phyloP scores from a whole-genome alignment of 2,113 vertebrate genomes.

The Ceratotherium simum region DNA sequence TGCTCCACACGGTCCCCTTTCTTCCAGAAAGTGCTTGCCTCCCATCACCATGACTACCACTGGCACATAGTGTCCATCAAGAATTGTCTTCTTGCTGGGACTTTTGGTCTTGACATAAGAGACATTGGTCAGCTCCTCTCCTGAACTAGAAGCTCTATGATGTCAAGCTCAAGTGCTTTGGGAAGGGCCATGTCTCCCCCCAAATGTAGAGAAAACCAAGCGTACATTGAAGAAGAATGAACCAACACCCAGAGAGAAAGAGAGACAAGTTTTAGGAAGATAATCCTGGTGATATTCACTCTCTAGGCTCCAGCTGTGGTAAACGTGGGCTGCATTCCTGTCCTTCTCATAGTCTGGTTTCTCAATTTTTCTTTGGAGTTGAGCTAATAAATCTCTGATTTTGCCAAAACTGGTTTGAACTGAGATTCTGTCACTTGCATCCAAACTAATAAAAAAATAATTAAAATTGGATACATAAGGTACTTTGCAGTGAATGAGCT shows the following conservation, averaged over 20 bases:
- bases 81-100: neutral
- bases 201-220: neutral
- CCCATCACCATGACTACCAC: neutral
- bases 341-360: neutral
- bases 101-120: neutral
- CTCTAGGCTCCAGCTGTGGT: neutral
- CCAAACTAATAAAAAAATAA: neutral
- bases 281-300: rapidly evolving
- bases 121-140: neutral
- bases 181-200: neutral
- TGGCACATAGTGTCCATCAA: rapidly evolving
- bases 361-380: neutral
- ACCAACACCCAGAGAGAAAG: neutral
- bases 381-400: neutral
- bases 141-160: neutral
- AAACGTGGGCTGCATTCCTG: neutral
- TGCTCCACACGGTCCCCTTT: neutral
- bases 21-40: neutral
- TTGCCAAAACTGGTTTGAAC: neutral
- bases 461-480: neutral
- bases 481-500: neutral
- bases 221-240: neutral
- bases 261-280: neutral
- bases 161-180: neutral
- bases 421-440: conserved; percentile 10